Evolutionary conservation across 1,140 invertebrate species (phyloP).

Genomic region (Aphis craccivora): DNA sequence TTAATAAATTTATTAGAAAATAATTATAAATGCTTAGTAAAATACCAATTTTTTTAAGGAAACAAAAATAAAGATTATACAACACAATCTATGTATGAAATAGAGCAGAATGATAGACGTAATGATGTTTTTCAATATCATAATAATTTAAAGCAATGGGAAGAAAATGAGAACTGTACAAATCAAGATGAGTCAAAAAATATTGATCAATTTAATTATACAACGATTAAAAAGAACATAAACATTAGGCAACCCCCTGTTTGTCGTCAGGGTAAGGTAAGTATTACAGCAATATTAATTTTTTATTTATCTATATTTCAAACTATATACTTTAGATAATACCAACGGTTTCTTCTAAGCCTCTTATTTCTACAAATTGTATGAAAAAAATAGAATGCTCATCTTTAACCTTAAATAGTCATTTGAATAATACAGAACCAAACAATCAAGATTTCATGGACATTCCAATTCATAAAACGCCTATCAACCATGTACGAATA

Average conservation of each 20-base stretch:
- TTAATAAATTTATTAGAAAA: background rate
- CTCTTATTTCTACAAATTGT: background rate
- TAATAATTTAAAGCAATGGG: background rate
- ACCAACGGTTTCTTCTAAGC: conserved; percentile 26
- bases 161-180: conserved; percentile 29
- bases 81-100: background rate
- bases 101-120: background rate
- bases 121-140: conserved; percentile 6
- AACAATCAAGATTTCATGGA: background rate
- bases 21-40: background rate
- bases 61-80: conserved; percentile 22
- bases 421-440: background rate
- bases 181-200: background rate
- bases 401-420: background rate
- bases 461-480: conserved; percentile 4
- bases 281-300: background rate
- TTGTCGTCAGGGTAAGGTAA: conserved; percentile 16
- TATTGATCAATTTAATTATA: conserved; percentile 18
- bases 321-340: conserved; percentile 33
- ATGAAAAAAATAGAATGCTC: background rate
- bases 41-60: background rate
- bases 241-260: conserved; percentile 5
- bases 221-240: background rate
- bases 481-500: background rate
- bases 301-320: background rate